These are phyloP conservation scores for Gavialis gangeticus DNA, from an alignment of 2,113 vertebrate genomes.

Conservation along the genomic window DNA sequence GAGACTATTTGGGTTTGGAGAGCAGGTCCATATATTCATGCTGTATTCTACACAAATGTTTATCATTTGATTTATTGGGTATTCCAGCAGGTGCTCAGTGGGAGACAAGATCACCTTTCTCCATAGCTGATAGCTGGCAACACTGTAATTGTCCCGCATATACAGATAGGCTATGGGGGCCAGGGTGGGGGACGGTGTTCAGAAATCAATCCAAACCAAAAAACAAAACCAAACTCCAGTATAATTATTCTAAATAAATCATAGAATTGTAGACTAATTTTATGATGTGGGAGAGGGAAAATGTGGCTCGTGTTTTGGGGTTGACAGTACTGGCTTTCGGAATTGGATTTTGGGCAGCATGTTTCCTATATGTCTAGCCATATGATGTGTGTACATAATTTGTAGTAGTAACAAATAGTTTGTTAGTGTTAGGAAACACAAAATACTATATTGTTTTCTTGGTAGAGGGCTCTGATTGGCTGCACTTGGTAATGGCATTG, in stretches of 20 bases:
- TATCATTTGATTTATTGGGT: background rate
- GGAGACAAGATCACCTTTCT: background rate
- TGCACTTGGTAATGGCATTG: background rate
- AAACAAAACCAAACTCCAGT: background rate
- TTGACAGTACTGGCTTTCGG: background rate
- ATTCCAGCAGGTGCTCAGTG: background rate
- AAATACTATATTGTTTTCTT: background rate
- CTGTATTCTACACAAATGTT: background rate
- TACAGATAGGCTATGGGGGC: background rate
- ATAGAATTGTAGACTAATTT: too few species aligned
- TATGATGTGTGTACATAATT: too few species aligned
- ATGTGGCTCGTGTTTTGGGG: background rate
- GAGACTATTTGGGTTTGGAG: background rate
- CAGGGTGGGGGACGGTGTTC: background rate
- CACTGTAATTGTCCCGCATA: background rate
- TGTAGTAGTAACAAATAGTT: background rate
- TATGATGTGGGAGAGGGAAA: background rate
- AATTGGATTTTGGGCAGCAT: too few species aligned
- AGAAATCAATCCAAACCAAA: constrained; percentile 14
- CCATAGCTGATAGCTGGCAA: background rate
- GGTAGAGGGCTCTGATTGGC: background rate
- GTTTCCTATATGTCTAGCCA: too few species aligned
- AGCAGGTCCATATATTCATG: background rate
- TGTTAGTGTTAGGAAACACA: fast-evolving
- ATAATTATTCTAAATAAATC: too few species aligned